Percentiles rank a stretch among this genome's conserved stretches.
Evolutionary conservation across 2,113 vertebrate species (phyloP).

Genomic region (Guaruba guarouba): DNA sequence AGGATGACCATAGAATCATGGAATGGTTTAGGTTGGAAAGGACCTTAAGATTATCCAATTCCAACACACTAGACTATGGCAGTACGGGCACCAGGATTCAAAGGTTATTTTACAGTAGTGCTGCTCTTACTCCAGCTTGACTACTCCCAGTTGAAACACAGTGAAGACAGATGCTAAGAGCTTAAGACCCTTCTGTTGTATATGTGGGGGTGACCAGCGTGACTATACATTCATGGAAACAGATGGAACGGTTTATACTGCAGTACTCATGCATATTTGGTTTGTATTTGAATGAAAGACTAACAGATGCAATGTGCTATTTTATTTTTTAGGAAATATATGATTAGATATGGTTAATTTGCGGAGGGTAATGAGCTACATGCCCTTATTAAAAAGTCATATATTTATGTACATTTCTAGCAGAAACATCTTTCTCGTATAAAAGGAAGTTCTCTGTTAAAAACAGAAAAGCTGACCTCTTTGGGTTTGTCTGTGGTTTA

Average conservation of each 20-base stretch:
- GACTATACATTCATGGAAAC: constrained; percentile 48
- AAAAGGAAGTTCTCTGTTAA: neutral
- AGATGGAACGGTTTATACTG: constrained; percentile 65
- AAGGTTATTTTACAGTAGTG: neutral
- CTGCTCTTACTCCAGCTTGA: neutral
- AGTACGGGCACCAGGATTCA: neutral
- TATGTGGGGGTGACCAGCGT: constrained; percentile 4
- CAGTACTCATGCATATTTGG: constrained; percentile 57
- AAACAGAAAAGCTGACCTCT: neutral
- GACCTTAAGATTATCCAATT: neutral
- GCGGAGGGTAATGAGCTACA: constrained; percentile 60
- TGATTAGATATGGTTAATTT: constrained; percentile 63
- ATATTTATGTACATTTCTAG: constrained; percentile 27
- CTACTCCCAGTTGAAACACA: constrained; percentile 2
- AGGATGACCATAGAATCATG: neutral
- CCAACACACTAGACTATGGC: neutral
- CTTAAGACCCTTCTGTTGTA: constrained; percentile 44
- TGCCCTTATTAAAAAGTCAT: constrained; percentile 47
- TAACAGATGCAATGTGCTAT: constrained; percentile 63
- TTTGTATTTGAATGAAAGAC: constrained; percentile 48
- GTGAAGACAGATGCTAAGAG: constrained; percentile 38
- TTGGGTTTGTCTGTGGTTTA: neutral
- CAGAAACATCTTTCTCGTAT: neutral
- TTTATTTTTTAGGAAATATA: constrained; percentile 65
- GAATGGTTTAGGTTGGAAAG: neutral